Evolutionary conservation across 1,140 invertebrate species (phyloP).

Genomic region (Calliphora vicina): DNA sequence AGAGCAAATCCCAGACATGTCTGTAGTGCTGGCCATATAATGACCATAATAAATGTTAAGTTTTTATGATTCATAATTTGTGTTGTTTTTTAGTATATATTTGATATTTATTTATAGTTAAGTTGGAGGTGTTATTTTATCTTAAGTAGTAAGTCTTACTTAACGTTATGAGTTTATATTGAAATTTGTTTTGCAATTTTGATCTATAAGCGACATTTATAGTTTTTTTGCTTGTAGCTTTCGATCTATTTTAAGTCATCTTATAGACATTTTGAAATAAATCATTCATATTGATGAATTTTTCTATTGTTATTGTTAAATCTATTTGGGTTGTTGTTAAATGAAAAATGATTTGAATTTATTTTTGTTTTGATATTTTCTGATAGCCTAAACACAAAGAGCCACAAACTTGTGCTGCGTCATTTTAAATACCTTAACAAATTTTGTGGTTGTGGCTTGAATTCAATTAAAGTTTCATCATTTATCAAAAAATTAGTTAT

Average conservation of each 20-base stretch:
- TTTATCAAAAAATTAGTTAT: constrained; percentile 15
- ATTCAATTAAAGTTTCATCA: constrained; percentile 16
- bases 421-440: not conserved
- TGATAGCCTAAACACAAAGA: not conserved
- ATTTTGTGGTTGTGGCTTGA: not conserved
- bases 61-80: not conserved
- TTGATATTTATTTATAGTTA: not conserved
- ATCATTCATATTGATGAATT: not conserved
- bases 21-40: not conserved
- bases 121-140: not conserved
- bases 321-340: not conserved
- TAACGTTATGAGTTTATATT: not conserved
- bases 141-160: not conserved
- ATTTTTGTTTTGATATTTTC: not conserved
- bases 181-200: not conserved
- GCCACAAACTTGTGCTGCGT: not conserved
- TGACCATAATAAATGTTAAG: not conserved
- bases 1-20: not conserved
- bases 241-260: not conserved
- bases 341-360: not conserved
- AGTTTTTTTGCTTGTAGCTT: not conserved
- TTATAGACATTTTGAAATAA: not conserved
- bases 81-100: not conserved
- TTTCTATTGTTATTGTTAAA: not conserved
- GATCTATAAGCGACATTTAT: not conserved